A percentile compares a stretch with the other conserved stretches of the same genome.
Evolutionary conservation across 1,140 invertebrate genomes (phyloP).

Genomic region (Anthonomus grandis): DNA sequence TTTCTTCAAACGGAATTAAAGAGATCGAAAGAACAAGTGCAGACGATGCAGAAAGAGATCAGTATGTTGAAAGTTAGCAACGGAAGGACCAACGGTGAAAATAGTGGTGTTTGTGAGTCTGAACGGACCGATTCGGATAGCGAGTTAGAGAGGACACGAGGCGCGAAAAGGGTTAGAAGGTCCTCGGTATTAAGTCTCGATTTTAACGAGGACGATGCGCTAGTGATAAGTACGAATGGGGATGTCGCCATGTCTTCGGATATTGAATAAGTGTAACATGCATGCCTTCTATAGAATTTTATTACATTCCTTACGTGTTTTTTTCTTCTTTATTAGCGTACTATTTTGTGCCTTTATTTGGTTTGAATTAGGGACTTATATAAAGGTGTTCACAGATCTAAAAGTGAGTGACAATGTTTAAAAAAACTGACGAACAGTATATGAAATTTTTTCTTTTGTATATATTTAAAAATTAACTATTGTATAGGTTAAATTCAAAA

Average conservation of each 20-base stretch:
- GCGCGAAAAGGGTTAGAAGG: slow-evolving; percentile 59
- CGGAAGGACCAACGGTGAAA: slow-evolving; percentile 45
- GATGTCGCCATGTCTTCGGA: slow-evolving; percentile 52
- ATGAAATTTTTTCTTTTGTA: slow-evolving; percentile 36
- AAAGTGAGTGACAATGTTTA: slow-evolving; percentile 20
- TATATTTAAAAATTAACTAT: no score
- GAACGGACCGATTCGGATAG: slow-evolving; percentile 53
- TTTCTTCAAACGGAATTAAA: slow-evolving; percentile 89
- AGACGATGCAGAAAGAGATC: slow-evolving; percentile 45
- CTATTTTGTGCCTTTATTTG: not conserved
- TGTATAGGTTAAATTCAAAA: no score
- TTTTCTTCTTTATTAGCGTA: not conserved
- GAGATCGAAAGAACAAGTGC: slow-evolving; percentile 65
- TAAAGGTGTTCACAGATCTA: not conserved
- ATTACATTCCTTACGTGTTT: not conserved
- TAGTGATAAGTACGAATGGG: slow-evolving; percentile 55
- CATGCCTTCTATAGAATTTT: not conserved
- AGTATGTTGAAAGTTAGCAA: slow-evolving; percentile 38
- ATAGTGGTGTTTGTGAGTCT: slow-evolving; percentile 43
- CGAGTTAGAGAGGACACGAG: slow-evolving; percentile 52
- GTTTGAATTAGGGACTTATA: not conserved
- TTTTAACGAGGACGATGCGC: slow-evolving; percentile 64
- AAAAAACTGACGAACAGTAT: slow-evolving; percentile 45
- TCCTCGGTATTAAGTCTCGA: slow-evolving; percentile 67
- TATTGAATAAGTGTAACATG: slow-evolving; percentile 2